Conservation (phyloP, 2,113 vertebrate genomes). For the Oncorhynchus kisutch region DNA sequence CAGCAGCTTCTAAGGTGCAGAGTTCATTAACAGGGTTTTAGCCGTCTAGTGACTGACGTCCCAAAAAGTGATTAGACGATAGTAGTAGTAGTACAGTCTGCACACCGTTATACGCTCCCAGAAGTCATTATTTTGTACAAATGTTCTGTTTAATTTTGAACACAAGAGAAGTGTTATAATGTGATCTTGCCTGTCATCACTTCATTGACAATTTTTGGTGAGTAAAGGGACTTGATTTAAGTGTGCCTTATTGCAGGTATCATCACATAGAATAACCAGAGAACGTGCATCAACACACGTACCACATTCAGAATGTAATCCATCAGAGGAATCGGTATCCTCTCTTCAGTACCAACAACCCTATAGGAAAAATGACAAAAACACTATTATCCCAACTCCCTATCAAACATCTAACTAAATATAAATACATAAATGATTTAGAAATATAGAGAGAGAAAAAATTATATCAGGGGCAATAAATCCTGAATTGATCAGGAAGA, state of each 20-base stretch:
- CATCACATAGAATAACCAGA: not conserved
- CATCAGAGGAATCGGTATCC: constrained; percentile 93
- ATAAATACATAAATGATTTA: not conserved
- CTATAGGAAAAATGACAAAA: constrained; percentile 64
- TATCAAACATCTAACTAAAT: not conserved
- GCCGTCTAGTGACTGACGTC: too few relatives aligned
- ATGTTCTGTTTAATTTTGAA: too few relatives aligned
- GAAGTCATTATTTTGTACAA: too few relatives aligned
- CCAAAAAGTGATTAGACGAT: too few relatives aligned
- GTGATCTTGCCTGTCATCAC: too few relatives aligned
- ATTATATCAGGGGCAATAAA: not conserved
- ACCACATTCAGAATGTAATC: constrained; percentile 97
- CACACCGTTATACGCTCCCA: too few relatives aligned
- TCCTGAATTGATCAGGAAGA: constrained; percentile 28
- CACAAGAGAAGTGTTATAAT: too few relatives aligned
- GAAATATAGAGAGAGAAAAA: not conserved
- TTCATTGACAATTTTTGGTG: not conserved
- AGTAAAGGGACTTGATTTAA: not conserved
- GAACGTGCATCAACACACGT: constrained; percentile 46
- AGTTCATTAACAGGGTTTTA: too few relatives aligned
- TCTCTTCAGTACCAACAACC: constrained; percentile 90
- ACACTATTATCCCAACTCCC: not conserved
- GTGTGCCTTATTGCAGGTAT: not conserved
- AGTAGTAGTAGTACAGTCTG: too few relatives aligned
- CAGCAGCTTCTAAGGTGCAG: too few relatives aligned